phyloP scores from a whole-genome alignment of 23 tunicate genomes.

The Halocynthia aurantium region DNA sequence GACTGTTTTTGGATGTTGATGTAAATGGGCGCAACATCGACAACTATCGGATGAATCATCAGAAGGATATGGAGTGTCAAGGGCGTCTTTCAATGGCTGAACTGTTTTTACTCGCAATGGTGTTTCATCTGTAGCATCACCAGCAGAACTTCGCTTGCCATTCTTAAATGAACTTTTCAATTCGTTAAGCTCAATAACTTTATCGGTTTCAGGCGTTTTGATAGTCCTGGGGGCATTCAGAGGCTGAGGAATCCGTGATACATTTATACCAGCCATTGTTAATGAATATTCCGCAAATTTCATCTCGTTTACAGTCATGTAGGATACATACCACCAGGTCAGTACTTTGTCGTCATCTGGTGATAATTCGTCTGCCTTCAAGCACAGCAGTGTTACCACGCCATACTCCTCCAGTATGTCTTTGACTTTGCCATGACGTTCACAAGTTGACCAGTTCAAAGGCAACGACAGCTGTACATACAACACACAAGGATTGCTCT shows the following conservation, averaged over 20 bases:
- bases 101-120: no score
- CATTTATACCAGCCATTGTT: constrained; percentile 1
- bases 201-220: no score
- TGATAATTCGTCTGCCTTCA: not conserved
- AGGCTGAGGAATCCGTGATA: no score
- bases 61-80: no score
- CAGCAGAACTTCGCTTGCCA: no score
- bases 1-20: constrained; percentile 68
- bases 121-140: no score
- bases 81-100: no score
- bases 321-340: constrained; percentile 20
- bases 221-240: no score
- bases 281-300: constrained; percentile 11
- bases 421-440: not conserved
- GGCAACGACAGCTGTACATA: constrained; percentile 11
- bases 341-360: no score
- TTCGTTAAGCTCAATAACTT: no score
- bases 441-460: not conserved
- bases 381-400: constrained; percentile 13
- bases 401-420: constrained; percentile 12
- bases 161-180: no score
- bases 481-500: constrained; percentile 3
- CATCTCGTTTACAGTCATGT: constrained; percentile 6
- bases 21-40: constrained; percentile 42
- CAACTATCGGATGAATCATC: not conserved